Conservation (phyloP, 2,113 vertebrate species). For the Myxocyprinus asiaticus region DNA sequence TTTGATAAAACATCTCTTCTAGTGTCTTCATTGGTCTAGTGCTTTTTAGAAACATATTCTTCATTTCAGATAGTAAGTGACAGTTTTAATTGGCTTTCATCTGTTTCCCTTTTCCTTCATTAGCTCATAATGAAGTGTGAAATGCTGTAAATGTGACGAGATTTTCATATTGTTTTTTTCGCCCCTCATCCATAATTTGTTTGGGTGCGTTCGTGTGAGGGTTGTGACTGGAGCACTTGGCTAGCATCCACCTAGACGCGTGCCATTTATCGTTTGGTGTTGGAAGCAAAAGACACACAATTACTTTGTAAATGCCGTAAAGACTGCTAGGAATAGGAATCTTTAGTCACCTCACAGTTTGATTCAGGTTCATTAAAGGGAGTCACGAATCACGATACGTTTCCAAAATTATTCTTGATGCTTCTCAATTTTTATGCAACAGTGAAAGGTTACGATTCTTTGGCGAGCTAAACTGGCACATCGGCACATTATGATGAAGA, state of each 20-base stretch:
- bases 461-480: no score
- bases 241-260: slow-evolving; percentile 10
- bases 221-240: slow-evolving; percentile 1
- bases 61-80: slow-evolving; percentile 42
- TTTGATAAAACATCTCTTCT: background rate
- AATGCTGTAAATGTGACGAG: slow-evolving; percentile 35
- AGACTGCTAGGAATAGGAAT: no score
- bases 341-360: no score
- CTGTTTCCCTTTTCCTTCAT: slow-evolving; percentile 38
- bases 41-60: background rate
- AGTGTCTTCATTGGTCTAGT: no score
- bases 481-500: no score
- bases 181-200: slow-evolving; percentile 40
- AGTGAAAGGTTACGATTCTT: no score
- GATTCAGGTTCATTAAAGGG: no score
- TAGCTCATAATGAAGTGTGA: slow-evolving; percentile 52
- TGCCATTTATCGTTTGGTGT: slow-evolving; percentile 9
- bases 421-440: no score
- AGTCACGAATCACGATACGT: no score
- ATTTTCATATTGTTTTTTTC: slow-evolving; percentile 2
- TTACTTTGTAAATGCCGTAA: background rate
- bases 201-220: slow-evolving; percentile 20
- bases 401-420: no score
- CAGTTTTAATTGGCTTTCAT: slow-evolving; percentile 51
- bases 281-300: background rate